Percentiles rank a stretch among this genome's conserved stretches.
Evolutionary conservation across 1,140 invertebrate species (phyloP).

Genomic region (Hyles euphorbiae): DNA sequence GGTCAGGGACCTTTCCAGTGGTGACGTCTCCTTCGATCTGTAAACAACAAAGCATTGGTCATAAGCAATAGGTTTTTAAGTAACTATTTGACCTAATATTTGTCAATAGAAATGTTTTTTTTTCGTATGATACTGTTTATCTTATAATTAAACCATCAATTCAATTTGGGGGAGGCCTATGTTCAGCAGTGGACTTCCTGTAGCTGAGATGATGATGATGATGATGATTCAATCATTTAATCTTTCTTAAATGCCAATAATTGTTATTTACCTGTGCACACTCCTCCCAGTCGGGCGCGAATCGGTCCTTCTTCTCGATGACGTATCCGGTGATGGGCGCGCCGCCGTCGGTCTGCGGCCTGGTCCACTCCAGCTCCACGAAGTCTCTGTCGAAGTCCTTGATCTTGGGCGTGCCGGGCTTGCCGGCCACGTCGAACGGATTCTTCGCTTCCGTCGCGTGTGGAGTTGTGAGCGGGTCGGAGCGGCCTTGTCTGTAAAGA

Average conservation of each 20-base stretch:
- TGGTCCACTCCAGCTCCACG: slow-evolving; percentile 96
- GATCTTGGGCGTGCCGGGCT: slow-evolving; percentile 85
- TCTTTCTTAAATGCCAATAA: not conserved
- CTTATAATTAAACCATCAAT: no score
- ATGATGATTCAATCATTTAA: no score
- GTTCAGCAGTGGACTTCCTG: no score
- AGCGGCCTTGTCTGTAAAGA: slow-evolving; percentile 86
- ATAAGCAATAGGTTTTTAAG: not conserved
- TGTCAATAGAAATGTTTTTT: no score
- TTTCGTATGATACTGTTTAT: no score
- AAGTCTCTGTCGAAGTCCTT: slow-evolving; percentile 95
- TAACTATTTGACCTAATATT: no score
- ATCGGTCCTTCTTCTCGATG: slow-evolving; percentile 97
- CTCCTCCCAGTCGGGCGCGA: slow-evolving; percentile 90
- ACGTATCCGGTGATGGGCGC: slow-evolving; percentile 94
- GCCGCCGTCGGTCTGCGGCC: slow-evolving; percentile 90
- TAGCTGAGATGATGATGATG: no score
- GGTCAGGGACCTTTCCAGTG: slow-evolving; percentile 87
- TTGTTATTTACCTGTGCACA: slow-evolving; percentile 80
- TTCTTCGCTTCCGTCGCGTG: slow-evolving; percentile 97
- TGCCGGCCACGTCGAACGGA: slow-evolving; percentile 89
- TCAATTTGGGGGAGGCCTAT: no score
- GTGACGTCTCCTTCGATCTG: slow-evolving; percentile 87
- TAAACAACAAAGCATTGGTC: slow-evolving; percentile 16
- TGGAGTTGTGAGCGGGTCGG: slow-evolving; percentile 92